phyloP scores from a whole-genome alignment of 1,140 invertebrate genomes.

The Trichonephila clavata region DNA sequence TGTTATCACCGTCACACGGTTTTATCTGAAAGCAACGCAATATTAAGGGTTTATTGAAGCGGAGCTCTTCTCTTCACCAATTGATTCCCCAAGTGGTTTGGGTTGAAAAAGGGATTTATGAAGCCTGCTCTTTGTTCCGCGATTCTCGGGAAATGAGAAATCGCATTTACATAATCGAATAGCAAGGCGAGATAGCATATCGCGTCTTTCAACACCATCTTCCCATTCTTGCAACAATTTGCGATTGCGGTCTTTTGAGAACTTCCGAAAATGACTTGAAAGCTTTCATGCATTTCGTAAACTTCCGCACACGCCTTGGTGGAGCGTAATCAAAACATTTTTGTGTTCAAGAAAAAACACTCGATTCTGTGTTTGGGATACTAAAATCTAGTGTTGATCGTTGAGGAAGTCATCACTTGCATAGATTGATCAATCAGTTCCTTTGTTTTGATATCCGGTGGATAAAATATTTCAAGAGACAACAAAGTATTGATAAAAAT shows the following conservation, averaged over 20 bases:
- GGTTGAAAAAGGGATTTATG: constrained; percentile 36
- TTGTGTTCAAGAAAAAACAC: neutral
- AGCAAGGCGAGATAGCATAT: neutral
- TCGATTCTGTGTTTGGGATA: neutral
- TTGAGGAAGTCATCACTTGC: neutral
- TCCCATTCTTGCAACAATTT: neutral
- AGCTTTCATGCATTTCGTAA: neutral
- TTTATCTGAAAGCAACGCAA: constrained; percentile 5
- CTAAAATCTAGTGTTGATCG: neutral
- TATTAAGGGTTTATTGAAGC: neutral
- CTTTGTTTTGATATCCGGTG: too few species aligned
- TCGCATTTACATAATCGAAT: constrained; percentile 66
- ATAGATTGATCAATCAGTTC: too few species aligned
- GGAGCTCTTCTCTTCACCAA: neutral
- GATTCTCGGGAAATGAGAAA: constrained; percentile 25
- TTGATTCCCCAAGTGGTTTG: constrained; percentile 36
- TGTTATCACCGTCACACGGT: neutral
- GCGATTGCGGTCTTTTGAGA: constrained; percentile 1
- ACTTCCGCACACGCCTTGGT: constrained; percentile 9
- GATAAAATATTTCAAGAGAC: too few species aligned
- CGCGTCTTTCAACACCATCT: constrained; percentile 16
- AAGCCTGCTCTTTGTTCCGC: constrained; percentile 35
- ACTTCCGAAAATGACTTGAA: neutral
- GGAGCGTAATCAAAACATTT: too few species aligned
- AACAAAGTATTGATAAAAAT: too few species aligned